Base-by-base conservation (phyloP, 1,140 invertebrate species). In the Neodiprion virginianus region DNA sequence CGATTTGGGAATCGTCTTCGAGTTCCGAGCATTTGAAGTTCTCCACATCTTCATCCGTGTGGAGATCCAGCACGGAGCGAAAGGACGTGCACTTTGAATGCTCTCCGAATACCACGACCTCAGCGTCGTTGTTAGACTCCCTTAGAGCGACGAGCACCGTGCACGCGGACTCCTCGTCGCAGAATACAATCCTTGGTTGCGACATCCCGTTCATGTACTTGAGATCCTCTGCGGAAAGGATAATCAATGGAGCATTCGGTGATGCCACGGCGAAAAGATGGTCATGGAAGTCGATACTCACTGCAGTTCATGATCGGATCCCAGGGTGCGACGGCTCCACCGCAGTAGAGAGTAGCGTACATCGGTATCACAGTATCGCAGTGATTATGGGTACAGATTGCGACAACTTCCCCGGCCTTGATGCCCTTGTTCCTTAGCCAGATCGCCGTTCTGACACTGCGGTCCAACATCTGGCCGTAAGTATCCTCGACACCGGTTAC, bases 171-270 rank as follows among this genome's bases (percentile, higher is more conserved):
- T 23, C 48, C 23, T 28, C 49, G 48, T 79, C 79, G 67, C 77
- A 72, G 69, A 83, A 81, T 21, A 83, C 73, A 1, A 80, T 75
- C 67, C 67, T 74, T 28, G 82, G 82, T 68, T 78, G 75, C 8
- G 74, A 75, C 70, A 82, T 78, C 7, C 67, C 78, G 40, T 81
- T 40, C 5, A 69, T 73, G 73, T 83, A 80, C n/a, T 50, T 17
- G 11, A 83, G 28, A 73, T 83, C 82, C 53, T 75, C 82, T 83
- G 72, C 28, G 74, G 61, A 21, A 68, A 73, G 9, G 75, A 61
- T 67, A 71, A 69, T 4, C 28, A 12, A 69, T 23, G 28, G 5
- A 40, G 28, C 28, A 40, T 40, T 40, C 28, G 28, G 28, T 40
- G 28, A 40, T 40, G 28, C 28, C 12, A n/a, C 23, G 2, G 2